Base-by-base conservation (phyloP, 2,888 invertebrate genomes). In the Tanaodytes sp. region DNA sequence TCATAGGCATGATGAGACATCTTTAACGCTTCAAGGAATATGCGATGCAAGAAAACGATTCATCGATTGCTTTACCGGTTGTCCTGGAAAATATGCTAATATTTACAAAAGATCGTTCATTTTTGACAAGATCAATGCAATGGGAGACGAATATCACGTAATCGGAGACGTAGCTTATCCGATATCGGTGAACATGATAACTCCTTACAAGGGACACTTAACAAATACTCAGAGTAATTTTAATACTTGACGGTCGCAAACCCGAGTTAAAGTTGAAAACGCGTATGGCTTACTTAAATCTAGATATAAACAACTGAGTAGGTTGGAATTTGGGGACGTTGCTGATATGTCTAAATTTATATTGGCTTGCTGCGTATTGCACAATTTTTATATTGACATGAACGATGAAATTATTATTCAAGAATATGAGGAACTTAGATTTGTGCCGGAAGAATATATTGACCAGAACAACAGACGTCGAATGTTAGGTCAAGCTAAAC, bases 401-500 rank as follows among this genome's bases (percentile, higher is more conserved):
- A 45, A 61, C 18, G 52, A 52, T 30, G 31, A 23, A 19, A 11
- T 37, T 4, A 14, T 11, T 20, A 27, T 37, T 51, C 2, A 49
- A 8, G 27, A 61, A 11, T 9, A n/a, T 12, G 14, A 61, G 3
- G 61, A 43, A 20, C 19, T 61, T 36, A 6, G n/a, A 2, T 42
- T 59, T 33, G 16, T 33, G 12, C 59, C 59, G 15, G 42, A 59
- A 9, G 49, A 49, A 8, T 49, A 42, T 18, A 12, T 49, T 2
- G 49, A 59, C 19, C 8, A 36, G 2, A 43, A 61, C 16, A 37
- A 43, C n/a, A 20, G 37, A 27, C 12, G 51, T n/a, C 30, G 45
- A 61, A 31, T 36, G 19, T 19, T 61, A 18, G 51, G 51, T 12
- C 51, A 61, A 61, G 14, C 16, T 1, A 61, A 61, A 43, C 49